These are phyloP conservation scores for Umimayanthus chanpuru DNA, from an alignment of 92 coral and sea anemone species.

Conservation along the genomic window DNA sequence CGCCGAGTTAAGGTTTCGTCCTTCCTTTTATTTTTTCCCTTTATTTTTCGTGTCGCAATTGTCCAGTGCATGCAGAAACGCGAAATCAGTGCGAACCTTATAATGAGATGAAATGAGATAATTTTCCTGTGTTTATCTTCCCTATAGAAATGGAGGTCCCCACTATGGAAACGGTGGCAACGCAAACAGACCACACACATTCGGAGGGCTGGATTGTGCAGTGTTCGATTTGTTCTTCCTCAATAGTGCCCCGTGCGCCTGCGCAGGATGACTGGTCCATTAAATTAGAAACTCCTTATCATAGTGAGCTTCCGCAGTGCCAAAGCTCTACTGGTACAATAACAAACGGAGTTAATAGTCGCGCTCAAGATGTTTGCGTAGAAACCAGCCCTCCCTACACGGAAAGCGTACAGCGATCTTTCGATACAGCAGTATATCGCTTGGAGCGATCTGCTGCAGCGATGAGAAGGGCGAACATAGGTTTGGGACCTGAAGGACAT, in stretches of 20 bases:
- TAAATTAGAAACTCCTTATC: slow-evolving; percentile 12
- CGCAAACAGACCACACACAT: slow-evolving; percentile 38
- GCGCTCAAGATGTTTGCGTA: slow-evolving; percentile 30
- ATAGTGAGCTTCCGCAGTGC: background rate
- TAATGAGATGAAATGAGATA: too few relatives aligned
- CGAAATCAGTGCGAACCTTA: background rate
- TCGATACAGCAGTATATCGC: background rate
- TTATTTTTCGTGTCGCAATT: too few relatives aligned
- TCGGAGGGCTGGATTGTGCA: slow-evolving; percentile 43
- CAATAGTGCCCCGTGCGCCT: background rate
- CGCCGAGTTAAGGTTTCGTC: too few relatives aligned
- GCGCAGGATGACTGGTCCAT: slow-evolving; percentile 13
- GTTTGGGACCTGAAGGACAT: background rate
- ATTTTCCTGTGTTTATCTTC: background rate
- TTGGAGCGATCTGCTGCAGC: slow-evolving; percentile 18
- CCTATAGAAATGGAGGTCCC: slow-evolving; percentile 19
- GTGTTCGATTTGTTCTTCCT: slow-evolving; percentile 31
- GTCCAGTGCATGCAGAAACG: too few relatives aligned
- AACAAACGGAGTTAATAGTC: slow-evolving; percentile 11
- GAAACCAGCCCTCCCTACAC: background rate
- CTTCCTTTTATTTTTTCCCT: too few relatives aligned
- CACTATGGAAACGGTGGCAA: slow-evolving; percentile 34
- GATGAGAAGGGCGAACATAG: background rate
- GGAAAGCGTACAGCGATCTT: background rate
- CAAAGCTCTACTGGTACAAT: background rate